Percentiles rank a stretch among this genome's conserved stretches.
Evolutionary conservation across 1,140 invertebrate species (phyloP).

Genomic region (Aphelinus certus): DNA sequence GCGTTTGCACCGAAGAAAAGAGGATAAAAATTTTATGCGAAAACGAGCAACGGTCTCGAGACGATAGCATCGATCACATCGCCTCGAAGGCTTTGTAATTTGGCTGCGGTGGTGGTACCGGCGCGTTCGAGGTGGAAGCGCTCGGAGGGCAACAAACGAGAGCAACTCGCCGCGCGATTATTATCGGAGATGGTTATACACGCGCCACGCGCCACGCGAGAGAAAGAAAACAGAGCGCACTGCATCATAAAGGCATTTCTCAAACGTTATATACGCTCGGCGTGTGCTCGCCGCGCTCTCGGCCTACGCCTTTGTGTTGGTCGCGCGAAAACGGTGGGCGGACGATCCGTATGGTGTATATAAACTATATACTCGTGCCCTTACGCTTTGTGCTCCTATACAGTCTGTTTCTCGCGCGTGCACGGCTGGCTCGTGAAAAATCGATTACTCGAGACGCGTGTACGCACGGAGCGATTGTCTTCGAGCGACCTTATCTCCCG

Average conservation of each 20-base stretch:
- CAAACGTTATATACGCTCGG: slow-evolving; percentile 19
- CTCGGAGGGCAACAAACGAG: slow-evolving; percentile 18
- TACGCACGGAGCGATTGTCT: slow-evolving; percentile 3
- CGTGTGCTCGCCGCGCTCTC: background rate
- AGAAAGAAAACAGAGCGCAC: slow-evolving; percentile 5
- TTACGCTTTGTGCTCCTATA: background rate
- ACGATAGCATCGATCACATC: no score
- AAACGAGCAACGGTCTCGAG: no score
- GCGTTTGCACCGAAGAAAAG: no score
- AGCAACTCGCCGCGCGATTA: slow-evolving; percentile 27
- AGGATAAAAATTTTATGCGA: no score
- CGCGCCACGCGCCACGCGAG: background rate
- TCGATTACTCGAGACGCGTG: no score
- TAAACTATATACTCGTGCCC: slow-evolving; percentile 6
- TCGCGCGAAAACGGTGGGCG: slow-evolving; percentile 28
- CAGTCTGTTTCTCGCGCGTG: no score
- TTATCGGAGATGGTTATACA: slow-evolving; percentile 14
- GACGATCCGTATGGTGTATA: background rate
- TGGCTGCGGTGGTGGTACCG: background rate
- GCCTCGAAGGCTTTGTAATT: background rate
- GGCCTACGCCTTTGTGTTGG: slow-evolving; percentile 37
- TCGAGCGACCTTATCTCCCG: background rate
- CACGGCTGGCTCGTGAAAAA: no score
- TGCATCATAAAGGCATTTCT: slow-evolving; percentile 5
- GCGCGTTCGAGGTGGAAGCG: background rate